These are phyloP conservation scores for Nebria brevicollis DNA, from an alignment of 2,888 invertebrate genomes.

Conservation along the genomic window DNA sequence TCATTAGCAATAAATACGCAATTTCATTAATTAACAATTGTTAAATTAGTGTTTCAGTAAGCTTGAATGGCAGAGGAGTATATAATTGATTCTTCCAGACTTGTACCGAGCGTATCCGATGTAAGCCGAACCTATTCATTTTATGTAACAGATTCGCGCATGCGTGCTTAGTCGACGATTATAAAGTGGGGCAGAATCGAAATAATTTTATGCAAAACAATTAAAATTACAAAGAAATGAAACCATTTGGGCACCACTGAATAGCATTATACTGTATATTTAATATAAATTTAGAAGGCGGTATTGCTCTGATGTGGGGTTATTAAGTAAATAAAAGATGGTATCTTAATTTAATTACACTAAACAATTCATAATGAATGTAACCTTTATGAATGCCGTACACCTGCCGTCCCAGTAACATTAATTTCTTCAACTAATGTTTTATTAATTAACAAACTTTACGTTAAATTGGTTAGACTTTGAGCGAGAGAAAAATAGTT, in stretches of 20 bases:
- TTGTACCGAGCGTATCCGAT: too few relatives aligned
- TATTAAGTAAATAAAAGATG: not conserved
- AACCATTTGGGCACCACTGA: not conserved
- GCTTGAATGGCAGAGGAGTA: too few relatives aligned
- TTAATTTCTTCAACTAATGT: not conserved
- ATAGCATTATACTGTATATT: not conserved
- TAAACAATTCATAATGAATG: not conserved
- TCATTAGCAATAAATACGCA: too few relatives aligned
- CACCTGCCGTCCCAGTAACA: not conserved
- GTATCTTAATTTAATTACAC: not conserved
- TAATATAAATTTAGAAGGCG: not conserved
- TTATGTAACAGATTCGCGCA: too few relatives aligned
- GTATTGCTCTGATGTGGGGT: not conserved
- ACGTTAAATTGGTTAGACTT: not conserved
- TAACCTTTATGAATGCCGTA: not conserved
- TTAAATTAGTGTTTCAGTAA: too few relatives aligned
- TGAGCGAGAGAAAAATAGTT: not conserved
- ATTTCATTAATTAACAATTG: too few relatives aligned
- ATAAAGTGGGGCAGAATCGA: not conserved
- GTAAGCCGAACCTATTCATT: too few relatives aligned
- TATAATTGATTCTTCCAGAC: too few relatives aligned
- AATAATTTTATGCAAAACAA: not conserved
- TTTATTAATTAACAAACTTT: not conserved
- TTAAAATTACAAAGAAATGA: not conserved
- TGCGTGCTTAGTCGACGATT: too few relatives aligned